Conservation (phyloP, 2,888 invertebrate species). For the Clunio marinus region DNA sequence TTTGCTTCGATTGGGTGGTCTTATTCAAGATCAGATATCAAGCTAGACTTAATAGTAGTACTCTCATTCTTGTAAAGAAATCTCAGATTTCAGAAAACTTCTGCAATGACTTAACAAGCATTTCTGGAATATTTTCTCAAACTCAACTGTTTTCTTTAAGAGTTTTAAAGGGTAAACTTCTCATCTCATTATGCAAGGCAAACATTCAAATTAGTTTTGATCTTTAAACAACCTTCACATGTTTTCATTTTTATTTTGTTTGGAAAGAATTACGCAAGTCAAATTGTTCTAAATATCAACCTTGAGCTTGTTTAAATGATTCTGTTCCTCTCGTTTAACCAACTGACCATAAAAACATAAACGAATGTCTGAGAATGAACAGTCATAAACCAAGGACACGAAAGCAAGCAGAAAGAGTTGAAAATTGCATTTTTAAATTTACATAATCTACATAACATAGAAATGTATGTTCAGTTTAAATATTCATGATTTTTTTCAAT, state of each 20-base stretch:
- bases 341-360: neutral
- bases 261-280: slow-evolving; percentile 1
- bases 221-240: neutral
- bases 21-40: neutral
- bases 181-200: neutral
- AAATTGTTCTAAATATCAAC: slow-evolving; percentile 28
- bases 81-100: no score
- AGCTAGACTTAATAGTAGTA: no score
- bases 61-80: no score
- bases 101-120: no score
- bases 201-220: neutral
- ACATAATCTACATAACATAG: neutral
- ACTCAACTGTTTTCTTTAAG: neutral
- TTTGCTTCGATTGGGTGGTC: slow-evolving; percentile 24
- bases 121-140: no score
- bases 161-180: neutral
- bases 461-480: neutral
- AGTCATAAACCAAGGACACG: neutral
- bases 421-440: neutral
- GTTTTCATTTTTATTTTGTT: no score
- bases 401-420: neutral
- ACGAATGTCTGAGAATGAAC: neutral
- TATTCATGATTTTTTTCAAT: no score
- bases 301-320: slow-evolving; percentile 20
- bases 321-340: neutral